Evolutionary conservation across 2,797 vertebrate genomes (phyloP).

Genomic region (Megalops cyprinoides): DNA sequence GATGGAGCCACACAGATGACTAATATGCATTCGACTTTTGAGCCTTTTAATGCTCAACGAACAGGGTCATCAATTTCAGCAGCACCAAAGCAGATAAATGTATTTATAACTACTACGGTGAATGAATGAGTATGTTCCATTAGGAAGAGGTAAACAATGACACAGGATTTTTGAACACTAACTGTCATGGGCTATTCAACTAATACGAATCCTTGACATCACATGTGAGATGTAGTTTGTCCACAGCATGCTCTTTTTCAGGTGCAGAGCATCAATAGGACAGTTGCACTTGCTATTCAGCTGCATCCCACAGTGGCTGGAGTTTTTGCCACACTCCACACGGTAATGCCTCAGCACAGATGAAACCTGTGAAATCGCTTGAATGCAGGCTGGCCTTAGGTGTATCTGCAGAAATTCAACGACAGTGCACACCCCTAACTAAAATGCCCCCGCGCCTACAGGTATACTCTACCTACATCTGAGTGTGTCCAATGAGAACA

Average conservation of each 20-base stretch:
- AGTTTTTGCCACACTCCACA: background rate
- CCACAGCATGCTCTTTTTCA: background rate
- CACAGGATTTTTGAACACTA: background rate
- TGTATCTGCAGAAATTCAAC: no score
- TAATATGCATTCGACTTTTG: constrained; percentile 7
- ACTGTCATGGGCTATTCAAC: background rate
- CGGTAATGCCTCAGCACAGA: no score
- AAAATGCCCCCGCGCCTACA: no score
- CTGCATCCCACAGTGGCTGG: background rate
- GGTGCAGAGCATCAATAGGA: background rate
- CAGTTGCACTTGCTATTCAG: background rate
- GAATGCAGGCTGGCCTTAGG: no score
- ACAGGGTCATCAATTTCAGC: background rate
- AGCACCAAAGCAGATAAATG: constrained; percentile 7
- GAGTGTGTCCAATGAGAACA: no score
- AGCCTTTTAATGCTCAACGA: background rate
- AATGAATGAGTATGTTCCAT: no score
- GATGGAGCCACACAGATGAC: constrained; percentile 16
- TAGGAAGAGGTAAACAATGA: no score
- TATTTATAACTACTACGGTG: no score
- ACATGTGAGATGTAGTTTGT: background rate
- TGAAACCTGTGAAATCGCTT: no score
- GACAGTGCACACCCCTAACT: no score
- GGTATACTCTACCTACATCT: no score
- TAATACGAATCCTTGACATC: background rate